phyloP scores from a whole-genome alignment of 2,888 invertebrate genomes.

The Tetheella fluctuosa region DNA sequence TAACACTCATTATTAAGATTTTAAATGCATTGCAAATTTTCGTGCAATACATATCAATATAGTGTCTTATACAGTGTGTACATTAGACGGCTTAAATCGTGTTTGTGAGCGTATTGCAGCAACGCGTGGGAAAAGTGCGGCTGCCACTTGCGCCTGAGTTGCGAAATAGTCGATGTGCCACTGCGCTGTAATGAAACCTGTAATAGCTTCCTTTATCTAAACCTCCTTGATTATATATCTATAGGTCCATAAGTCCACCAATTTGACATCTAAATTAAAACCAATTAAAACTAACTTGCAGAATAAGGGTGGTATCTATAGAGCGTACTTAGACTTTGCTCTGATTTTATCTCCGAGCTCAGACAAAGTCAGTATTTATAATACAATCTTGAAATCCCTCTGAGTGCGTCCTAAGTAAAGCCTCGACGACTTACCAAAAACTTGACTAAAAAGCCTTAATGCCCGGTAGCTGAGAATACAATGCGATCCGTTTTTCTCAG shows the following conservation, averaged over 20 bases:
- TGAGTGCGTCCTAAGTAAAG: no score
- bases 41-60: not conserved
- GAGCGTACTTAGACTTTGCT: no score
- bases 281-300: no score
- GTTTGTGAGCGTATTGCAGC: conserved; percentile 1
- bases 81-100: not conserved
- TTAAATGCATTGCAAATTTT: not conserved
- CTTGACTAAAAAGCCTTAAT: no score
- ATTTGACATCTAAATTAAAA: not conserved
- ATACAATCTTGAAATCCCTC: no score
- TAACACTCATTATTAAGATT: not conserved
- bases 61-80: not conserved
- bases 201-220: conserved; percentile 56
- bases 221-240: not conserved
- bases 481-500: no score
- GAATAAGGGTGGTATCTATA: no score
- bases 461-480: no score
- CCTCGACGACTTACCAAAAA: no score
- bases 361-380: no score
- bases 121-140: not conserved
- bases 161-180: conserved; percentile 12
- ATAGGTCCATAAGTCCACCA: not conserved
- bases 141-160: conserved; percentile 5
- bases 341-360: no score
- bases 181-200: conserved; percentile 44